Evolutionary conservation across 1,140 invertebrate genomes (phyloP).

Genomic region (Drosophila lini): DNA sequence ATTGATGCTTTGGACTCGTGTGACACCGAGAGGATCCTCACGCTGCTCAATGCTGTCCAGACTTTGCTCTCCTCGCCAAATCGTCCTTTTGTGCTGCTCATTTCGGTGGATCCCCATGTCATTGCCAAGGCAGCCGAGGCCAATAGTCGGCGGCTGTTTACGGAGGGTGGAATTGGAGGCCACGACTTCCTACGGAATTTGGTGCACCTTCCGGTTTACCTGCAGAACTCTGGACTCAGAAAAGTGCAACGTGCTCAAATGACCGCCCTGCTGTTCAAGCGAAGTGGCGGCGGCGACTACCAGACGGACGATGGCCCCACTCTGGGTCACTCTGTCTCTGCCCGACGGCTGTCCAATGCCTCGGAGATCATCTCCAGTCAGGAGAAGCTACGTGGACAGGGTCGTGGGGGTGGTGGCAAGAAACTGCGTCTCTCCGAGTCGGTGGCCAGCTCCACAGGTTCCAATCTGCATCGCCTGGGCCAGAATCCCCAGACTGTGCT

Average conservation of each 20-base stretch:
- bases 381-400: slow-evolving; percentile 86
- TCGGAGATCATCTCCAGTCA: slow-evolving; percentile 92
- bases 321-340: slow-evolving; percentile 87
- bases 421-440: slow-evolving; percentile 93
- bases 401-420: slow-evolving; percentile 85
- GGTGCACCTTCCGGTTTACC: slow-evolving; percentile 98
- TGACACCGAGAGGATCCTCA: slow-evolving; percentile 97
- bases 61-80: slow-evolving; percentile 96
- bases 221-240: slow-evolving; percentile 97
- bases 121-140: slow-evolving; percentile 98
- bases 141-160: slow-evolving; percentile 93
- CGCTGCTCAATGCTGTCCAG: slow-evolving; percentile 96
- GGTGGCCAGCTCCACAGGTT: slow-evolving; percentile 94
- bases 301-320: slow-evolving; percentile 80
- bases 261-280: slow-evolving; percentile 86
- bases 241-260: slow-evolving; percentile 95
- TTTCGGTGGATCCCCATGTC: slow-evolving; percentile 98
- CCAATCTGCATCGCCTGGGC: slow-evolving; percentile 91
- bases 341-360: slow-evolving; percentile 90
- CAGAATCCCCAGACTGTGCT: slow-evolving; percentile 86
- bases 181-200: slow-evolving; percentile 98
- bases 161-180: slow-evolving; percentile 95
- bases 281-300: slow-evolving; percentile 69
- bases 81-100: slow-evolving; percentile 96
- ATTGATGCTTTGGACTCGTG: slow-evolving; percentile 99